Percentiles rank a stretch among this genome's conserved stretches.
phyloP scores from a whole-genome alignment of 2,797 vertebrate species.

The Kryptolebias ocellatus region DNA sequence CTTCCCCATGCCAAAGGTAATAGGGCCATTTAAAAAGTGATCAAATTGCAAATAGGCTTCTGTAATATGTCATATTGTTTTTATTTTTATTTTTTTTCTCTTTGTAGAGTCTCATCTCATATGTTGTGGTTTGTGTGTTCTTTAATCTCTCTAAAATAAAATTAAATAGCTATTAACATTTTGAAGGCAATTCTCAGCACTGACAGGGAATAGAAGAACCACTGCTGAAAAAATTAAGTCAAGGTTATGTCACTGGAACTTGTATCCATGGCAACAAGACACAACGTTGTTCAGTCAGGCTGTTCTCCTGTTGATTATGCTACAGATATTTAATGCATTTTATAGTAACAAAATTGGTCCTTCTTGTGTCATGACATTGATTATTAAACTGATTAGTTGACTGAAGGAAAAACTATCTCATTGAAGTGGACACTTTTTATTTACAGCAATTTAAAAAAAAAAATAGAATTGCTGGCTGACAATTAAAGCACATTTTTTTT shows the following conservation, averaged over 20 bases:
- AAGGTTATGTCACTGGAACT: slow-evolving; percentile 15
- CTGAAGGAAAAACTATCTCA: too few relatives aligned
- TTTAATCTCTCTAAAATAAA: slow-evolving; percentile 3
- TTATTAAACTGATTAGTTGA: not conserved
- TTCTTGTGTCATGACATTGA: not conserved
- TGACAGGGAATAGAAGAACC: not conserved
- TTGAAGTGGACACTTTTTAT: too few relatives aligned
- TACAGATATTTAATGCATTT: not conserved
- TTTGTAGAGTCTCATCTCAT: not conserved
- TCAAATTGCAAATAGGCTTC: too few relatives aligned
- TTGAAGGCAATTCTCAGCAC: slow-evolving; percentile 4
- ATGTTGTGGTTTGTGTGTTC: not conserved
- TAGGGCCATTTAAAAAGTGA: not conserved
- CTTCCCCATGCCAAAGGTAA: slow-evolving; percentile 97
- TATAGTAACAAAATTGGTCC: not conserved
- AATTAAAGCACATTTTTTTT: too few relatives aligned
- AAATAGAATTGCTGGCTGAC: too few relatives aligned
- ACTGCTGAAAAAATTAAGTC: slow-evolving; percentile 8
- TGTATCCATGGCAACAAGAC: slow-evolving; percentile 49
- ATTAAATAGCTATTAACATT: not conserved
- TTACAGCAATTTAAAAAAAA: too few relatives aligned
- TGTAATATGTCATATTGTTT: too few relatives aligned
- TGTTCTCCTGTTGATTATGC: not conserved
- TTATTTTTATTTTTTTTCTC: too few relatives aligned
- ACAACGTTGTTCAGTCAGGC: not conserved